phyloP scores from a whole-genome alignment of 2,113 vertebrate genomes.

The Macaca nemestrina region DNA sequence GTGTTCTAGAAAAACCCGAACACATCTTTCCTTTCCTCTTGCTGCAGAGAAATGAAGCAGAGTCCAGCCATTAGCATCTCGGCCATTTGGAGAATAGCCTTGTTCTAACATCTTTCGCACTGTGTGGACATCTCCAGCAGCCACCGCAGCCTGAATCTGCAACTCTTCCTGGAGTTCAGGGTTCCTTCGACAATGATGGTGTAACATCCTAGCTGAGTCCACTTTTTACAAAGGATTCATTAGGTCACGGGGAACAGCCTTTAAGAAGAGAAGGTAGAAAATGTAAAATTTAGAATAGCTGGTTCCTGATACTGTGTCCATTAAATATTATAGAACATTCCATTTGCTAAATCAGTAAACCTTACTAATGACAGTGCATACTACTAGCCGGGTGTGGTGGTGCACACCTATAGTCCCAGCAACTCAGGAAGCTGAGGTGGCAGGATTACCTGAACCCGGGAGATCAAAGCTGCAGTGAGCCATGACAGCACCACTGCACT shows the following conservation, averaged over 20 bases:
- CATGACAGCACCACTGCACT: too few relatives aligned
- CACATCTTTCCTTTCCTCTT: slow-evolving; percentile 97
- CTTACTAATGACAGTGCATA: background rate
- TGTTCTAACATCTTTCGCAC: slow-evolving; percentile 98
- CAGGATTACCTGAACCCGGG: too few relatives aligned
- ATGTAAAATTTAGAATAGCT: slow-evolving; percentile 37
- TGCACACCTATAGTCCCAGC: background rate
- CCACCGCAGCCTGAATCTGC: slow-evolving; percentile 99
- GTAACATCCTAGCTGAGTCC: slow-evolving; percentile 97
- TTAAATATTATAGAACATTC: background rate
- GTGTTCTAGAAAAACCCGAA: slow-evolving; percentile 97
- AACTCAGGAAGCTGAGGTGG: background rate
- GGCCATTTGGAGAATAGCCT: slow-evolving; percentile 96
- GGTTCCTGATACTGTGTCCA: background rate
- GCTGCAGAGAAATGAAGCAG: slow-evolving; percentile 98
- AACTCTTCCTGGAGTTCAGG: slow-evolving; percentile 98
- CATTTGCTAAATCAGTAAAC: background rate
- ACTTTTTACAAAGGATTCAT: slow-evolving; percentile 84
- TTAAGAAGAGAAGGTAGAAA: slow-evolving; percentile 39
- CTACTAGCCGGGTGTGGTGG: background rate
- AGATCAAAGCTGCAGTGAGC: too few relatives aligned
- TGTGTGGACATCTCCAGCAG: slow-evolving; percentile 96
- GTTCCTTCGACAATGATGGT: slow-evolving; percentile 98
- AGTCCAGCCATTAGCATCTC: slow-evolving; percentile 98
- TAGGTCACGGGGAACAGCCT: slow-evolving; percentile 83